Evolutionary conservation across 2,797 vertebrate species (phyloP).

Genomic region (Sebastes flavidus): DNA sequence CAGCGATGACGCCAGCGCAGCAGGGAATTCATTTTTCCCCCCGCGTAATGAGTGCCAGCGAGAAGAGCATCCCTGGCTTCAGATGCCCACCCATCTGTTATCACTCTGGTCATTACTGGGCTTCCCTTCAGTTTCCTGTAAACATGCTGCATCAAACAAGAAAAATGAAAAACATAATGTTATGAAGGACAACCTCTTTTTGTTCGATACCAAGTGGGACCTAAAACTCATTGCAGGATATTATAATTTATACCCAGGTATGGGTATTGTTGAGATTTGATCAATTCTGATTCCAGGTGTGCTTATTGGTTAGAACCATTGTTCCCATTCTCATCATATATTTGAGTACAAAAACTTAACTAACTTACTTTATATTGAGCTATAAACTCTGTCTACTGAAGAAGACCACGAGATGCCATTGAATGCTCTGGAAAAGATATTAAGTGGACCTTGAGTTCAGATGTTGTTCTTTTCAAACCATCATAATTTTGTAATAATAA

Average conservation of each 20-base stretch:
- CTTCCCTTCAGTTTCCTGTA: constrained; percentile 48
- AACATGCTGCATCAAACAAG: constrained; percentile 18
- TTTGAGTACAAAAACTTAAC: neutral
- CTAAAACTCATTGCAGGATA: neutral
- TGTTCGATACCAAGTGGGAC: neutral
- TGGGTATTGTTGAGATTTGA: neutral
- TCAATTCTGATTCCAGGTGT: neutral
- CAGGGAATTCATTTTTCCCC: constrained; percentile 48
- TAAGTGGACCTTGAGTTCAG: neutral
- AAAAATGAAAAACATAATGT: neutral
- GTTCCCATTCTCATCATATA: neutral
- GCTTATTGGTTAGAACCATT: neutral
- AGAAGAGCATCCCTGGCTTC: constrained; percentile 55
- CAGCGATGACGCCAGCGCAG: constrained; percentile 41
- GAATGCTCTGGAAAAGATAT: neutral
- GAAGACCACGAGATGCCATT: too few species aligned
- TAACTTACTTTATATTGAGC: neutral
- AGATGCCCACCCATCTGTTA: constrained; percentile 67
- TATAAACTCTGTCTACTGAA: neutral
- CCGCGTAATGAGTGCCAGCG: constrained; percentile 15
- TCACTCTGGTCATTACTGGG: constrained; percentile 27
- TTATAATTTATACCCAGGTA: neutral
- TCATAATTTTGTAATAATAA: neutral
- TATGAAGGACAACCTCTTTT: neutral
- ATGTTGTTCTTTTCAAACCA: neutral